Conservation (phyloP, 2,113 vertebrate genomes). For the Cyprinus carpio region DNA sequence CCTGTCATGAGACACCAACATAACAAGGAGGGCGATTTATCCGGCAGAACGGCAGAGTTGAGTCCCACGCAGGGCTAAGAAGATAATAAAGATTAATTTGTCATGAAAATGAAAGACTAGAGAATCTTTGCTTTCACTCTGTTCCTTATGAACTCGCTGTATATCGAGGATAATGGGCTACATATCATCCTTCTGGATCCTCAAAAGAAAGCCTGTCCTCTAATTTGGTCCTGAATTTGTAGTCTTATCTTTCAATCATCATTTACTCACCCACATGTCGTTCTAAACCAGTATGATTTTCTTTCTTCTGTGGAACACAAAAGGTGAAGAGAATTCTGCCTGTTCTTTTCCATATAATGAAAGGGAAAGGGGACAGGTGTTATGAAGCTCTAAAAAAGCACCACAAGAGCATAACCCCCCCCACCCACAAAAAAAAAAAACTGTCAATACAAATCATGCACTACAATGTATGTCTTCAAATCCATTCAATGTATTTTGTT, state of each 20-base stretch:
- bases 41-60: neutral
- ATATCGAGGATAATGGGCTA: slow-evolving; percentile 5
- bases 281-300: neutral
- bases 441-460: neutral
- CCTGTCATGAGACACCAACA: slow-evolving; percentile 32
- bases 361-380: neutral
- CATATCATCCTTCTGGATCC: neutral
- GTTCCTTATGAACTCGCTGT: neutral
- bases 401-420: no score
- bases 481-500: neutral
- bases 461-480: neutral
- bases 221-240: neutral
- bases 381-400: neutral
- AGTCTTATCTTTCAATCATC: neutral
- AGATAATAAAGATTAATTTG: slow-evolving; percentile 25
- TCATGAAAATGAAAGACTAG: slow-evolving; percentile 9
- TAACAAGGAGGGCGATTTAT: slow-evolving; percentile 25
- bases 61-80: slow-evolving; percentile 31
- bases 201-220: neutral
- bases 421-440: no score
- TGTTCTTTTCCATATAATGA: neutral
- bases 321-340: neutral
- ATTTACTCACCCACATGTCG: no score
- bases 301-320: neutral
- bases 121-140: neutral